Percentiles rank a stretch among this genome's conserved stretches.
Conservation (phyloP, 2,888 invertebrate species). For the Acrobeloides nanus region DNA sequence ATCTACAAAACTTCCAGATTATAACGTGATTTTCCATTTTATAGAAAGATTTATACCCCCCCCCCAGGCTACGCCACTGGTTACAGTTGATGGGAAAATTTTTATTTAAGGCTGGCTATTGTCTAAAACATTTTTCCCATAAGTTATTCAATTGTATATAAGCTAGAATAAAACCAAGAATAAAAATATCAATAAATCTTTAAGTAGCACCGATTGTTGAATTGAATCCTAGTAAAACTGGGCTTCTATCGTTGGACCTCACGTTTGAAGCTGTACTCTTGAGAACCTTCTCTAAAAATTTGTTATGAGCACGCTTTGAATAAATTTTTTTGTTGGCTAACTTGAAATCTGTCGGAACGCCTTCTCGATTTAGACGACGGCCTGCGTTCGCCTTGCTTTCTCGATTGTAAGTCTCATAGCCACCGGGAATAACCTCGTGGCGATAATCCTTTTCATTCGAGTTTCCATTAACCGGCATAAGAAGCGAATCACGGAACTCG, state of each 20-base stretch:
- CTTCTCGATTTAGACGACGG: constrained; percentile 23
- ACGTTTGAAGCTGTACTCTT: constrained; percentile 47
- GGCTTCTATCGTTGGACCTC: constrained; percentile 29
- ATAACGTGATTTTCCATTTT: too few relatives aligned
- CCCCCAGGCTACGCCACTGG: too few relatives aligned
- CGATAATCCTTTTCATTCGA: constrained; percentile 42
- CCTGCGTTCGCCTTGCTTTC: constrained; percentile 37
- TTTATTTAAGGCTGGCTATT: too few relatives aligned
- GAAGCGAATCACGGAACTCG: constrained; percentile 36
- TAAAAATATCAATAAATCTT: too few relatives aligned
- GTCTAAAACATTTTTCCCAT: too few relatives aligned
- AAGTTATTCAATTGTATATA: too few relatives aligned
- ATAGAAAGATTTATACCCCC: too few relatives aligned
- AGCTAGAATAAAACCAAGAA: too few relatives aligned
- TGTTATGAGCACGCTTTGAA: neutral
- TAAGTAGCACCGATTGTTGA: too few relatives aligned
- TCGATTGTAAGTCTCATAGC: constrained; percentile 48
- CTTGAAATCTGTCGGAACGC: constrained; percentile 42
- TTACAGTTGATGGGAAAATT: too few relatives aligned
- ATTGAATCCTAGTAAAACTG: too few relatives aligned
- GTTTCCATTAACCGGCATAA: constrained; percentile 47
- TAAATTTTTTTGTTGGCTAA: constrained; percentile 10
- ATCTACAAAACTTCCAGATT: too few relatives aligned
- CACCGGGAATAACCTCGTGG: constrained; percentile 50
- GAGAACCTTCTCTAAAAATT: constrained; percentile 40